A percentile compares a stretch with the other conserved stretches of the same genome.
phyloP scores from a whole-genome alignment of 2,113 vertebrate species.

The Grantiella picta region DNA sequence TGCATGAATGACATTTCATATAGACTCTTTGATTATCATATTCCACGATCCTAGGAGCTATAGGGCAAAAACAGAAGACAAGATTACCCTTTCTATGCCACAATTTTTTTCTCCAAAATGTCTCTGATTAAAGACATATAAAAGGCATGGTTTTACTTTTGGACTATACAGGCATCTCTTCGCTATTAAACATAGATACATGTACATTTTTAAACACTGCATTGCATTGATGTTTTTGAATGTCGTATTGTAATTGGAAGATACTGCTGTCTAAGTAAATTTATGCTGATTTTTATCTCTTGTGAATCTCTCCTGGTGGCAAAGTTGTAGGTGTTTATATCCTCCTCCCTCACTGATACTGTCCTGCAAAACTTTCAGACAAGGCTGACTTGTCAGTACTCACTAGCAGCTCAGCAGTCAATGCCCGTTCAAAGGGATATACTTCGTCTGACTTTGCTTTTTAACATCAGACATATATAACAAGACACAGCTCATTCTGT shows the following conservation, averaged over 20 bases:
- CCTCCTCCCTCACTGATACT: not conserved
- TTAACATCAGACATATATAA: conserved; percentile 38
- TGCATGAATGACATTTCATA: conserved; percentile 9
- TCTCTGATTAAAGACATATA: not conserved
- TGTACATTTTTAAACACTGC: not conserved
- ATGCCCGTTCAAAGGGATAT: not conserved
- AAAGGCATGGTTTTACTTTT: not conserved
- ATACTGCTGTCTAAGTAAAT: not conserved
- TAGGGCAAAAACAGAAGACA: conserved; percentile 1
- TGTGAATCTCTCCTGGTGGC: not conserved
- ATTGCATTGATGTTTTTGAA: not conserved
- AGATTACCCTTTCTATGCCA: not conserved
- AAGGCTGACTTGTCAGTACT: not conserved
- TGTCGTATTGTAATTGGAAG: not conserved
- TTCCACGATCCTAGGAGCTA: not conserved
- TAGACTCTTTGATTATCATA: not conserved
- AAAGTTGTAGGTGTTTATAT: not conserved
- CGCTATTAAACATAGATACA: not conserved
- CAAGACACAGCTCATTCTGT: conserved; percentile 51
- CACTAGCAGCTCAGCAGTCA: not conserved
- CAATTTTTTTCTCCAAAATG: not conserved
- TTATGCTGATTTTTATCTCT: not conserved
- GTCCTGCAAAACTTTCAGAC: not conserved
- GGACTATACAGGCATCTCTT: not conserved
- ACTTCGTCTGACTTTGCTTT: conserved; percentile 15